These are phyloP conservation scores for Cyanoderma ruficeps DNA, from an alignment of 2,113 vertebrate genomes.

Conservation along the genomic window DNA sequence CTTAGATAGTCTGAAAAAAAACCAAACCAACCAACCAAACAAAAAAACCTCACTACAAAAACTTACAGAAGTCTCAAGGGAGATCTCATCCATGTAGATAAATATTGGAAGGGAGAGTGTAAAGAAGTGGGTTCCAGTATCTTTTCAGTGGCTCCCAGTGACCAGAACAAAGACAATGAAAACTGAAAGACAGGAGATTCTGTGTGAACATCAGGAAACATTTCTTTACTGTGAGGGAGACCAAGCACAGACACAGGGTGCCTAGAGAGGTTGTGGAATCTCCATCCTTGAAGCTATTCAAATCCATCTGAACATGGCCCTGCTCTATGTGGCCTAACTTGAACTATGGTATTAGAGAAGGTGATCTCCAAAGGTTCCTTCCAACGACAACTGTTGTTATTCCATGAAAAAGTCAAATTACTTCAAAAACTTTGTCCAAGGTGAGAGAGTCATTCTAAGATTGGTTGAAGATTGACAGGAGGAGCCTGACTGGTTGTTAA, in stretches of 20 bases:
- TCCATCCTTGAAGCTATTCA: background rate
- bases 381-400: background rate
- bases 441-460: background rate
- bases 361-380: background rate
- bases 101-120: background rate
- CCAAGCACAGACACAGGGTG: background rate
- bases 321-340: background rate
- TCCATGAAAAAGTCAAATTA: background rate
- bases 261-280: background rate
- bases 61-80: background rate
- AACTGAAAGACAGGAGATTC: background rate
- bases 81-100: background rate
- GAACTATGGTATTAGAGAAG: background rate
- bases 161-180: background rate
- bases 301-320: background rate
- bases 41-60: background rate
- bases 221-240: background rate
- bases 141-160: background rate
- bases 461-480: background rate
- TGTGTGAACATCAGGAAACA: background rate
- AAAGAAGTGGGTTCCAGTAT: background rate
- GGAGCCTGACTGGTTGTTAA: background rate
- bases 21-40: background rate
- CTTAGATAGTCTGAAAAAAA: background rate
- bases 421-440: background rate